Evolutionary conservation across 2,888 invertebrate species (phyloP), one percentile per base, ranked within the genome.

Genomic region (Minunthozetes semirufus): DNA sequence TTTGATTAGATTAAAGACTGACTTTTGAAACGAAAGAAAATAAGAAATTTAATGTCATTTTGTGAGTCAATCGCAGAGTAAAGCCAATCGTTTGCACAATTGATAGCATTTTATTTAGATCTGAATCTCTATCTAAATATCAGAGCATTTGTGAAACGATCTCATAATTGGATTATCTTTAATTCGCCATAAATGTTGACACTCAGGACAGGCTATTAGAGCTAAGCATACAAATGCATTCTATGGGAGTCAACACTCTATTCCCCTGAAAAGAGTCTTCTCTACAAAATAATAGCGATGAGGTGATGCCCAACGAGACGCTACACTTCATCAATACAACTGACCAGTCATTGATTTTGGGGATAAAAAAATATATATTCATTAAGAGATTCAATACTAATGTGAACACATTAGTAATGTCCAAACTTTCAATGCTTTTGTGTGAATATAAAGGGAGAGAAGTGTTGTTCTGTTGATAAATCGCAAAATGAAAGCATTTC

Each of bases 41-140:
- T 33, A 63, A 63, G 63, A 63, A 38, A 19, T 63, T 63, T 17
- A 63, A 33, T 63, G 63, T 22, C 38, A 33, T 33, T 22, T 50
- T 50, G 50, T 9, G 56, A 61, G 59, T 59, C 27, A 59, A n/a
- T n/a, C n/a, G n/a, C n/a, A 27, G 15, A 59, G 19, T n/a, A 56
- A 25, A 56, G 50, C 59, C 59, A 59, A 63, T 27, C 22, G 70
- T 70, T 70, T 70, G 27, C 48, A 22, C 11, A 70, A 46, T 70
- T 25, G 70, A 70, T 70, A 70, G 19, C n/a, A 68, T 70, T 70
- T 70, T 70, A 70, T 70, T 70, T 70, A 70, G 70, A 70, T 70
- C 38, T 70, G 70, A 48, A 48, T 48, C 48, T 46, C 46, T 70
- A 70, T 70, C 46, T 70, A 70, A 70, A 70, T 70, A 70, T 48